phyloP scores from a whole-genome alignment of 2,797 vertebrate species.

The Cyclura pinguis region DNA sequence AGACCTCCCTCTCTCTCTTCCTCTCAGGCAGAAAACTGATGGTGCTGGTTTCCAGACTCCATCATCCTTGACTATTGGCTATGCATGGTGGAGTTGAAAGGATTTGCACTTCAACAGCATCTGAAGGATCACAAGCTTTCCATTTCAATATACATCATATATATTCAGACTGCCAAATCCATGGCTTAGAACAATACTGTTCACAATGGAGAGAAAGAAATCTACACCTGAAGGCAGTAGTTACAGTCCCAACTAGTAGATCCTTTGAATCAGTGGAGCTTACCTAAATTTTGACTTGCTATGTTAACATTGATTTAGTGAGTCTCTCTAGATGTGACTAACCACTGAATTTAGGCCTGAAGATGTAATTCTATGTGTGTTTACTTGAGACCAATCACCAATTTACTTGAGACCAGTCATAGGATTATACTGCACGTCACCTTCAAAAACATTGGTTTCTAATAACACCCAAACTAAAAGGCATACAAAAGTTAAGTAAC shows the following conservation, averaged over 20 bases:
- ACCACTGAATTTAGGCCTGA: too few species aligned
- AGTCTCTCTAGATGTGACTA: too few species aligned
- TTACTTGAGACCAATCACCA: too few species aligned
- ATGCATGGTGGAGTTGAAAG: neutral
- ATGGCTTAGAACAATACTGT: neutral
- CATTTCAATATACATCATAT: too few species aligned
- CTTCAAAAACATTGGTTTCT: slow-evolving; percentile 3
- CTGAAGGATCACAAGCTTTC: too few species aligned
- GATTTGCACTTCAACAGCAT: neutral
- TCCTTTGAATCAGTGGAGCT: too few species aligned
- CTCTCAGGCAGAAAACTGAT: neutral
- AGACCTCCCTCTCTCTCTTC: neutral
- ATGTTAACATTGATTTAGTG: too few species aligned
- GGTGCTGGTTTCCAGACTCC: neutral
- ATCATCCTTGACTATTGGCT: neutral
- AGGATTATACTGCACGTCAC: neutral
- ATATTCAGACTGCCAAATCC: neutral
- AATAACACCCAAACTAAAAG: neutral
- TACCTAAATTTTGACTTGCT: too few species aligned
- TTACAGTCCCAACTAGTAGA: neutral
- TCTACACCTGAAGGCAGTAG: too few species aligned
- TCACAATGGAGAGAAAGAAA: too few species aligned
- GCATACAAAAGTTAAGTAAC: neutral
- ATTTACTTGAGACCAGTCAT: neutral
- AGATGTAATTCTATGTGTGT: too few species aligned